Conservation (phyloP, 1,140 invertebrate genomes). For the Papilio glaucus region DNA sequence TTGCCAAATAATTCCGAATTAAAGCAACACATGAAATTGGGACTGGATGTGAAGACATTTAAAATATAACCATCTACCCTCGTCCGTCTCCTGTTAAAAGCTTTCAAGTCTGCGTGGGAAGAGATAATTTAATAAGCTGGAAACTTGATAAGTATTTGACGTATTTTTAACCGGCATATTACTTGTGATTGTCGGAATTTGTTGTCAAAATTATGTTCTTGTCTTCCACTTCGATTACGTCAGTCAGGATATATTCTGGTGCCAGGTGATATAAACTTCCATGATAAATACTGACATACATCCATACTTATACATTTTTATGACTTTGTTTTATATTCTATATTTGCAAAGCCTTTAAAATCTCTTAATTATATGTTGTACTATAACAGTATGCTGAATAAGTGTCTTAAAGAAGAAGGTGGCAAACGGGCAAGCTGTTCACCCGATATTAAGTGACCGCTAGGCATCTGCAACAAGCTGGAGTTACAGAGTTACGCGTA, state of each 20-base stretch:
- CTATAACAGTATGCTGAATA: too few species aligned
- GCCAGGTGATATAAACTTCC: background rate
- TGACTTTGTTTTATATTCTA: background rate
- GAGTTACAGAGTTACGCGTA: too few species aligned
- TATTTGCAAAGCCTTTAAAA: background rate
- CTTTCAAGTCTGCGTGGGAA: conserved; percentile 6
- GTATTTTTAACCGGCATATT: background rate
- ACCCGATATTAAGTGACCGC: too few species aligned
- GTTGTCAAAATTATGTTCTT: conserved; percentile 1
- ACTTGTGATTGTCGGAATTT: background rate
- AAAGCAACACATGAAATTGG: background rate
- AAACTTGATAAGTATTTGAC: background rate
- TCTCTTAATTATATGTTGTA: background rate
- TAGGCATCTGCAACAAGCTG: too few species aligned
- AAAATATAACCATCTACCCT: conserved; percentile 5
- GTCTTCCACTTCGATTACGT: background rate
- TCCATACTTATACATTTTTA: background rate
- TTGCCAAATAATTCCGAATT: too few species aligned
- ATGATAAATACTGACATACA: background rate
- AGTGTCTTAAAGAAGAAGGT: too few species aligned
- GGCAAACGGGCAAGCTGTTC: too few species aligned
- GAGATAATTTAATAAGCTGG: background rate
- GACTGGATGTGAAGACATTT: background rate
- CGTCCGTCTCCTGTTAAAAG: conserved; percentile 8
- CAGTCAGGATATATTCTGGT: background rate